Evolutionary conservation across 2,888 invertebrate genomes (phyloP).

Genomic region (Amphiduros pacificus): DNA sequence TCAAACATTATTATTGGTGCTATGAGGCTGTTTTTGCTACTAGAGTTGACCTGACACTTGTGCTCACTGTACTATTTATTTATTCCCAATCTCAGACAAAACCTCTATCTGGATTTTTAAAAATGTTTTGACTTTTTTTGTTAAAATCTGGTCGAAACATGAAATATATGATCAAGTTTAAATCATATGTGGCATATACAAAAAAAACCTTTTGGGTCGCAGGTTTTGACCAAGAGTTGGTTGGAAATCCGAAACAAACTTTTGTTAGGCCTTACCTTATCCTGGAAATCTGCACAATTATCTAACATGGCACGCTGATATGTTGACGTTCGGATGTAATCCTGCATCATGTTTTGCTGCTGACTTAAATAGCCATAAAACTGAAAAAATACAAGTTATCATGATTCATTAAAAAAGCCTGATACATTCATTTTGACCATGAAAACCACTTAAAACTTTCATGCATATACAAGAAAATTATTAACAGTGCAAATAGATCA

Average conservation of each 20-base stretch:
- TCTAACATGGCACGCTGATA: slow-evolving; percentile 96
- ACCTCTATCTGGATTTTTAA: not conserved
- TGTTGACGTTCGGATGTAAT: slow-evolving; percentile 96
- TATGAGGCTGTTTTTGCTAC: too few species aligned
- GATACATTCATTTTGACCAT: too few species aligned
- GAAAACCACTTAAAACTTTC: too few species aligned
- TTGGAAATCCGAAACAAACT: not conserved
- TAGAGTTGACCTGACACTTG: too few species aligned
- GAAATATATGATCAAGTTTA: not conserved
- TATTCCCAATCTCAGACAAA: too few species aligned
- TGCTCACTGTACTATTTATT: too few species aligned
- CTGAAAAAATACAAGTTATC: slow-evolving; percentile 59
- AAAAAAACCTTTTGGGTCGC: not conserved
- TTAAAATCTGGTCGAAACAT: not conserved
- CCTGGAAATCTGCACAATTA: slow-evolving; percentile 87
- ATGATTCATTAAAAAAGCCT: too few species aligned
- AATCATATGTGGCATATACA: not conserved
- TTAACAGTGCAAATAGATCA: too few species aligned
- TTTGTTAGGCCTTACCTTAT: slow-evolving; percentile 56
- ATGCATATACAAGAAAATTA: too few species aligned
- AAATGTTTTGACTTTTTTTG: too few species aligned
- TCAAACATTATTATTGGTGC: too few species aligned
- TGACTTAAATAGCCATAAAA: slow-evolving; percentile 99
- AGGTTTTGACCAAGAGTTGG: too few species aligned
- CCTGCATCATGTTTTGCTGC: slow-evolving; percentile 99